phyloP scores from a whole-genome alignment of 1,140 invertebrate genomes.

The Heliconius eleuchia region DNA sequence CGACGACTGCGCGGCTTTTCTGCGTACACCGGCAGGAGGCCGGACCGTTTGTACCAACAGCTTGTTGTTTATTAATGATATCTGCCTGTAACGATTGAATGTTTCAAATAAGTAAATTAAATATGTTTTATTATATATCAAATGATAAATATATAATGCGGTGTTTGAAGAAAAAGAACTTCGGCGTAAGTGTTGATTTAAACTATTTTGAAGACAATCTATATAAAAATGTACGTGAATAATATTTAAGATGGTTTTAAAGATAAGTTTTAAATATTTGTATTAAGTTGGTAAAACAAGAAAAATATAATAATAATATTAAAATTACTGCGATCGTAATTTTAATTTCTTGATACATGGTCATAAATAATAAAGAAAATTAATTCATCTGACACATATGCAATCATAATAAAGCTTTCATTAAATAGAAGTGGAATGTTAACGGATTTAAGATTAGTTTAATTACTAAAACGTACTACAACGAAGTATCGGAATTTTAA shows the following conservation, averaged over 20 bases:
- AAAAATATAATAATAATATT: neutral
- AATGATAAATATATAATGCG: no score
- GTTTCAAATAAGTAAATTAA: no score
- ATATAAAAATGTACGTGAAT: no score
- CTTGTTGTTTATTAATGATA: neutral
- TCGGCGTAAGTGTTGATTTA: no score
- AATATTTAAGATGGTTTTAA: no score
- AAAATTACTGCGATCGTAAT: neutral
- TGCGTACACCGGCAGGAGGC: conserved; percentile 34
- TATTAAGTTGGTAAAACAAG: no score
- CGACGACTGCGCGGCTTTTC: conserved; percentile 43
- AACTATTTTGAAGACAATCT: no score
- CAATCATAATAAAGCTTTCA: neutral
- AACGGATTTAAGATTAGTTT: neutral
- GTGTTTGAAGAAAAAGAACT: no score
- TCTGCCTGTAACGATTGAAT: neutral
- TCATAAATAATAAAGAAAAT: neutral
- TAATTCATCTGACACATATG: neutral
- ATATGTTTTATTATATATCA: no score
- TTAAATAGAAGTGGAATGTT: neutral
- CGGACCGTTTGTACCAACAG: neutral
- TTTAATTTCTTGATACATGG: neutral
- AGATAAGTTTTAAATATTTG: no score
- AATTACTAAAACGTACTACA: neutral
- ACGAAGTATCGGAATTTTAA: conserved; percentile 16